phyloP scores from a whole-genome alignment of 2,113 vertebrate species.

The Nerophis lumbriciformis region DNA sequence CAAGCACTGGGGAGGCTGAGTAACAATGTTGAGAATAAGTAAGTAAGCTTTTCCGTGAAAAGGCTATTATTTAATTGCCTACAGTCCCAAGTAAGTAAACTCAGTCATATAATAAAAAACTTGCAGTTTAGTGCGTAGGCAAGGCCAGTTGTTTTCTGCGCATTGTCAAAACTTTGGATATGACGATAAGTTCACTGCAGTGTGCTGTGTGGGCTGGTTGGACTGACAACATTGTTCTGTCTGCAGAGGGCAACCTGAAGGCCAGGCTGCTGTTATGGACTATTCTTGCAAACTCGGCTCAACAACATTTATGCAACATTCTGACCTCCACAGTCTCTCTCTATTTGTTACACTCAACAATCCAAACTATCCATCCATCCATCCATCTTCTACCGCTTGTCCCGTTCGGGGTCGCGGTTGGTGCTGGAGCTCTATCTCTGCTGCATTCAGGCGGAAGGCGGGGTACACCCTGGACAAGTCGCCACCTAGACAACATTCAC shows the following conservation, averaged over 20 bases:
- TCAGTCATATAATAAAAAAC: constrained; percentile 24
- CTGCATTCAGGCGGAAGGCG: too few species aligned
- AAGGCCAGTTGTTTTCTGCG: constrained; percentile 32
- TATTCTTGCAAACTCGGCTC: constrained; percentile 24
- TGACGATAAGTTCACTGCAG: constrained; percentile 25
- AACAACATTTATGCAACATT: constrained; percentile 23
- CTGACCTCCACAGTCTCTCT: constrained; percentile 25
- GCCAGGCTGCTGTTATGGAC: constrained; percentile 31
- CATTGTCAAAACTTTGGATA: constrained; percentile 29
- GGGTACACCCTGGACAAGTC: too few species aligned
- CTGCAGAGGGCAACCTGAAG: constrained; percentile 45
- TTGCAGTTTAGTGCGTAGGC: constrained; percentile 38
- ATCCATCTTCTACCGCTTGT: too few species aligned
- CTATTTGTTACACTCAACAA: not conserved
- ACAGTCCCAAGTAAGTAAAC: not conserved
- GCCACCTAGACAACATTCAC: too few species aligned
- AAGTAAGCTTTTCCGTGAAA: not conserved
- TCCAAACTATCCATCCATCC: not conserved
- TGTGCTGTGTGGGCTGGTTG: constrained; percentile 50
- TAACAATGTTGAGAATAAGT: not conserved
- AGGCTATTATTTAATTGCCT: too few species aligned
- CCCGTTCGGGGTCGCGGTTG: too few species aligned
- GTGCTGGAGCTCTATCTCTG: too few species aligned
- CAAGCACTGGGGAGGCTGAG: too few species aligned
- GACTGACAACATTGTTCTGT: constrained; percentile 40